Evolutionary conservation across 2,797 vertebrate genomes (phyloP).

Genomic region (Enteromius anoplus): DNA sequence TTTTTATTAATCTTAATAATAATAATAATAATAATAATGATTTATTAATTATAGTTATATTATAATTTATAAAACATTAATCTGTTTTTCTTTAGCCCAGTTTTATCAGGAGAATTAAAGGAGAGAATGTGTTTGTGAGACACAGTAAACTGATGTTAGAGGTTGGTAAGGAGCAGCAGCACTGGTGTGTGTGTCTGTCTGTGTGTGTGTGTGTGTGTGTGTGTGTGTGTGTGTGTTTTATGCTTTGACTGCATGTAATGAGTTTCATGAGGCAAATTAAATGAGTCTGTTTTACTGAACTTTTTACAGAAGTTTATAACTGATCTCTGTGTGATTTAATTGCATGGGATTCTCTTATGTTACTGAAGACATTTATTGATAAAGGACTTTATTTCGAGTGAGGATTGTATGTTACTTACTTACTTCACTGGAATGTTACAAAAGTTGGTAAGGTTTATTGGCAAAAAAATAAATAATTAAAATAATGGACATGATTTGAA

Average conservation of each 20-base stretch:
- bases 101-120: constrained; percentile 86
- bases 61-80: not conserved
- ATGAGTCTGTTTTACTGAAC: not conserved
- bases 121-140: constrained; percentile 92
- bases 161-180: constrained; percentile 78
- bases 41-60: no score
- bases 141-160: constrained; percentile 93
- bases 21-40: no score
- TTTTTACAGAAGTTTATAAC: no score
- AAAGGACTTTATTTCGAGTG: not conserved
- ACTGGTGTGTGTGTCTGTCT: not conserved
- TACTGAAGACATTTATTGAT: not conserved
- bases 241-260: not conserved
- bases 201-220: not conserved
- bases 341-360: no score
- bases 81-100: constrained; percentile 81
- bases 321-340: not conserved
- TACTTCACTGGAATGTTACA: no score
- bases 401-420: no score
- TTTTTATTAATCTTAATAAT: no score
- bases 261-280: not conserved
- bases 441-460: no score
- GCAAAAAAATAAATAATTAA: no score
- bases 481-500: no score
- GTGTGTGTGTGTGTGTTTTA: not conserved